Evolutionary conservation across 2,113 vertebrate species (phyloP).

Genomic region (Motacilla alba): DNA sequence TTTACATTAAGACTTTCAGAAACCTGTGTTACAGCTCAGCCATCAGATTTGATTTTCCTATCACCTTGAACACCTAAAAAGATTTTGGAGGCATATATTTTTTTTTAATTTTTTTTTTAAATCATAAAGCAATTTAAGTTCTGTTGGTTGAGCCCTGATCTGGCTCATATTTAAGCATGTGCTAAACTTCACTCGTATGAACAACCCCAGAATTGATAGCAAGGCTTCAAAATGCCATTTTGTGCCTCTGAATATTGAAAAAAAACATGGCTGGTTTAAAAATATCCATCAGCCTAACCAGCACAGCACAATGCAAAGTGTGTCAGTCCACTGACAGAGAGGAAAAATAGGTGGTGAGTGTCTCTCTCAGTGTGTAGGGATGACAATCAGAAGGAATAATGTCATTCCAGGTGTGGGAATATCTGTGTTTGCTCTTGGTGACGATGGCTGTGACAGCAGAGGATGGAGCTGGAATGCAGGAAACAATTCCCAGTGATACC

Average conservation of each 20-base stretch:
- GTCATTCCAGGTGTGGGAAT: not conserved
- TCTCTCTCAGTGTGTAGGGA: not conserved
- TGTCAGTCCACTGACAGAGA: not conserved
- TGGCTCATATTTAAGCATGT: not conserved
- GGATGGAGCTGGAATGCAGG: not conserved
- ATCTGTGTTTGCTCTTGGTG: not conserved
- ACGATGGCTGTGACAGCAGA: not conserved
- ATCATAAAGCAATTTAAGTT: not conserved
- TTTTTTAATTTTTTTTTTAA: not conserved
- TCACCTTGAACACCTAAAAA: conserved; percentile 49
- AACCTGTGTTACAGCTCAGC: conserved; percentile 40
- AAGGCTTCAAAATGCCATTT: conserved; percentile 1
- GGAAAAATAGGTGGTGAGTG: not conserved
- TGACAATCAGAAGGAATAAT: not conserved
- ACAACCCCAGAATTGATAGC: not conserved
- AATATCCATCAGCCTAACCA: not conserved
- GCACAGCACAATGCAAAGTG: not conserved
- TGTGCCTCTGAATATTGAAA: not conserved
- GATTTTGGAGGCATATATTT: not conserved
- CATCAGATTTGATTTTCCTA: conserved; percentile 54
- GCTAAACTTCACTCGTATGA: not conserved
- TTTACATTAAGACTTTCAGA: conserved; percentile 14
- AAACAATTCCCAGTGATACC: not conserved
- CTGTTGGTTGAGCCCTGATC: not conserved
- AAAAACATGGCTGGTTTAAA: conserved; percentile 18